Percentiles rank a stretch among this genome's conserved stretches.
Evolutionary conservation across 53 echinoderm and acorn worm species (phyloP).

Genomic region (Holothuria scabra): DNA sequence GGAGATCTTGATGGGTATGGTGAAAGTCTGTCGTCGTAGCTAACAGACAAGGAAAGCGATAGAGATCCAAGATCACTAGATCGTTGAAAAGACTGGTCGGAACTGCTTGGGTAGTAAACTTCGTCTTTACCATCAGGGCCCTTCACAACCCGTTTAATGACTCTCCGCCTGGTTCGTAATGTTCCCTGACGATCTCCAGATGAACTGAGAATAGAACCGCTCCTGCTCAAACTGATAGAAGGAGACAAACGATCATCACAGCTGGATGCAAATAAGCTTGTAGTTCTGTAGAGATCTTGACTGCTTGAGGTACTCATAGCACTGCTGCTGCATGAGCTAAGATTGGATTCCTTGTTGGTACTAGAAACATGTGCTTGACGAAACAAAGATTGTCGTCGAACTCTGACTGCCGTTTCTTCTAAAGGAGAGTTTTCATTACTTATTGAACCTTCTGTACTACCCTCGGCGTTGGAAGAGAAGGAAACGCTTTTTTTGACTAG

Average conservation of each 20-base stretch:
- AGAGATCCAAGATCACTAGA: conserved; percentile 48
- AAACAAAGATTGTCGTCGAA: conserved; percentile 81
- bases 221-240: conserved; percentile 54
- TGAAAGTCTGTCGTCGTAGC: conserved; percentile 71
- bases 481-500: conserved; percentile 35
- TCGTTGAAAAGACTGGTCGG: conserved; percentile 57
- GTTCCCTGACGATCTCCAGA: conserved; percentile 65
- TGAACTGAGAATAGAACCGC: conserved; percentile 83
- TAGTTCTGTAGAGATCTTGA: conserved; percentile 3
- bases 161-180: conserved; percentile 77
- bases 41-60: conserved; percentile 67
- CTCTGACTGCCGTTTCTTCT: conserved; percentile 17
- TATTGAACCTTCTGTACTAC: not conserved
- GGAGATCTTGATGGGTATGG: conserved; percentile 65
- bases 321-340: conserved; percentile 48
- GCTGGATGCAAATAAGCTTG: conserved; percentile 10
- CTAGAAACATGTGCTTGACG: conserved; percentile 77
- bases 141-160: conserved; percentile 79
- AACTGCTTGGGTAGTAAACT: conserved; percentile 69
- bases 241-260: conserved; percentile 24
- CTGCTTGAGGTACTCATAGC: not conserved
- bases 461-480: conserved; percentile 21
- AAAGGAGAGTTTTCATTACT: not conserved
- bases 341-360: conserved; percentile 62
- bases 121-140: conserved; percentile 90